phyloP scores from a whole-genome alignment of 2,113 vertebrate species.

The Nibea albiflora region DNA sequence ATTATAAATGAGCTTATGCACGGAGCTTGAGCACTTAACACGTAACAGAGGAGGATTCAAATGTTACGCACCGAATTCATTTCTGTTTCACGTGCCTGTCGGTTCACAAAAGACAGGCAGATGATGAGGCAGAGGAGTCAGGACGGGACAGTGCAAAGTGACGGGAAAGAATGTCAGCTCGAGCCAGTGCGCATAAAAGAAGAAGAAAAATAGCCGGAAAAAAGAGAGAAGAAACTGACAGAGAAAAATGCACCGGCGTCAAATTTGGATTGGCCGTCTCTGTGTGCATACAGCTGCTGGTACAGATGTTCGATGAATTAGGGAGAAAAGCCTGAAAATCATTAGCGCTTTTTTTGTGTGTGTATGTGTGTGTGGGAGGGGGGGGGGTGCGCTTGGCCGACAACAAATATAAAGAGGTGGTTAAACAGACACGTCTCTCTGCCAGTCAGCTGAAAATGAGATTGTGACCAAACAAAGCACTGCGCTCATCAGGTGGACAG shows the following conservation, averaged over 20 bases:
- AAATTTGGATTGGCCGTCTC: conserved; percentile 36
- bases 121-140: not conserved
- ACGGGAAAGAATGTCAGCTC: not conserved
- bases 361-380: no score
- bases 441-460: conserved; percentile 39
- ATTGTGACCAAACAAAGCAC: not conserved
- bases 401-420: conserved; percentile 44
- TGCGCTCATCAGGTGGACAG: not conserved
- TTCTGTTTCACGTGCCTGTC: not conserved
- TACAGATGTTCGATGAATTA: conserved; percentile 58
- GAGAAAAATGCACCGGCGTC: conserved; percentile 5
- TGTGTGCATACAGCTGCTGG: conserved; percentile 46
- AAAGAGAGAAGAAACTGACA: not conserved
- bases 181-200: not conserved
- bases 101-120: not conserved
- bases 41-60: not conserved
- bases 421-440: conserved; percentile 38
- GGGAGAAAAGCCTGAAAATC: conserved; percentile 57
- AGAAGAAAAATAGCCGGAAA: not conserved
- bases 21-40: not conserved
- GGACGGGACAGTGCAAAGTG: not conserved
- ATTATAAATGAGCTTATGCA: no score
- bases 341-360: conserved; percentile 46
- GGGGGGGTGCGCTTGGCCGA: not conserved
- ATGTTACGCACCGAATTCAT: not conserved